These are phyloP conservation scores for Dascillus cervinus DNA, from an alignment of 2,888 invertebrate species.

Conservation along the genomic window DNA sequence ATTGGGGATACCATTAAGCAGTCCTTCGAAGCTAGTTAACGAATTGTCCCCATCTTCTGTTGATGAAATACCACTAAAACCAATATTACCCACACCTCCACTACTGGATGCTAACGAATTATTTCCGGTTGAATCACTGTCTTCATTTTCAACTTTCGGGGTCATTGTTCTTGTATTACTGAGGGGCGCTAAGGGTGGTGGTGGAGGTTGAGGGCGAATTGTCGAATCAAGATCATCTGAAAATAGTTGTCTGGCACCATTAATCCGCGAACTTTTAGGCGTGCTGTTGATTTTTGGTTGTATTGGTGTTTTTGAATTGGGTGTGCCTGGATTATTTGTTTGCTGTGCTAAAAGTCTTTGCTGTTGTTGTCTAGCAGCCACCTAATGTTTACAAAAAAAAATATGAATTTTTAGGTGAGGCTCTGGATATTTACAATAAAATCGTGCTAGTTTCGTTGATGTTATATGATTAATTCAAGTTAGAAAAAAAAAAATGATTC, in stretches of 20 bases:
- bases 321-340: slow-evolving; percentile 34
- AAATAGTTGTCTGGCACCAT: slow-evolving; percentile 39
- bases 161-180: slow-evolving; percentile 20
- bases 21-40: slow-evolving; percentile 55
- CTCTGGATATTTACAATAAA: too few relatives aligned
- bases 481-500: too few relatives aligned
- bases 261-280: slow-evolving; percentile 33
- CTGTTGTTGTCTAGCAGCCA: slow-evolving; percentile 61
- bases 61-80: slow-evolving; percentile 43
- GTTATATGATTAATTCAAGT: too few relatives aligned
- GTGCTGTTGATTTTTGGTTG: slow-evolving; percentile 30
- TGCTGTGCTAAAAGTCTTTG: slow-evolving; percentile 51
- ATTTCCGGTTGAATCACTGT: slow-evolving; percentile 45
- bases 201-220: slow-evolving; percentile 44
- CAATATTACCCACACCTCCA: slow-evolving; percentile 43
- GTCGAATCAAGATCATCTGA: slow-evolving; percentile 38
- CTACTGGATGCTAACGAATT: slow-evolving; percentile 53
- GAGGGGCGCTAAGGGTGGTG: slow-evolving; percentile 43
- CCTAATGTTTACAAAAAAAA: slow-evolving; percentile 41
- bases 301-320: slow-evolving; percentile 16
- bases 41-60: slow-evolving; percentile 53
- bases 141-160: slow-evolving; percentile 37
- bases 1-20: slow-evolving; percentile 51
- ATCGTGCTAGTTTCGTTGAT: too few relatives aligned
- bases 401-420: too few relatives aligned